Conservation (phyloP, 2,797 vertebrate genomes). For the Pseudomugil gertrudae region DNA sequence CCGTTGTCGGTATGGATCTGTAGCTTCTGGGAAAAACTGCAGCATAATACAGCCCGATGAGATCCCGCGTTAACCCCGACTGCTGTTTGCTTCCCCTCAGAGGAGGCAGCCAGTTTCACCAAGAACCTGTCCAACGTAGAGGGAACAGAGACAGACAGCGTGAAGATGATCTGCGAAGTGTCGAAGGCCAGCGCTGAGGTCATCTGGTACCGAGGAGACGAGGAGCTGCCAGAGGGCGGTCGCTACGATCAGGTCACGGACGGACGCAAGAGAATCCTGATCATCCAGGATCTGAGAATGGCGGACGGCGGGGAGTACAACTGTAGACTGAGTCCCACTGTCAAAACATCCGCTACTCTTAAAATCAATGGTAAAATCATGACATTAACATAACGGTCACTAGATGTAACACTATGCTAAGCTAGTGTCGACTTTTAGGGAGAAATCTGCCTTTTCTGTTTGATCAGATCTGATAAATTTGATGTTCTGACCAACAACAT, state of each 20-base stretch:
- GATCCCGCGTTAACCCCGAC: neutral
- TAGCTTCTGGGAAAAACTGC: neutral
- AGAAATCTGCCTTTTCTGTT: too few relatives aligned
- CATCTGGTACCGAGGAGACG: conserved; percentile 89
- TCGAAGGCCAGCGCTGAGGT: conserved; percentile 92
- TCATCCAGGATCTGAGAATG: conserved; percentile 89
- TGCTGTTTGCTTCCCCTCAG: conserved; percentile 73
- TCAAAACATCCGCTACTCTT: conserved; percentile 87
- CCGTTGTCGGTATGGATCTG: conserved; percentile 88
- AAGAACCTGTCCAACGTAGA: conserved; percentile 95
- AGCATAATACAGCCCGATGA: neutral
- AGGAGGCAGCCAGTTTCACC: conserved; percentile 94
- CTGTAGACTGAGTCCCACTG: conserved; percentile 87
- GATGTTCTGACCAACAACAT: too few relatives aligned
- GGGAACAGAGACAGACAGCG: conserved; percentile 92
- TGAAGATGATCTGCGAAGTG: conserved; percentile 94
- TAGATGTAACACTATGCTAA: too few relatives aligned
- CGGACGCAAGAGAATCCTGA: conserved; percentile 90
- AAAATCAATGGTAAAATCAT: conserved; percentile 88
- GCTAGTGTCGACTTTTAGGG: too few relatives aligned
- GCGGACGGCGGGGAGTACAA: conserved; percentile 90
- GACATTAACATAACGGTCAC: too few relatives aligned
- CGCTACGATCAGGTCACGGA: conserved; percentile 90
- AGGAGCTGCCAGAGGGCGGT: conserved; percentile 93
- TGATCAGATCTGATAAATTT: too few relatives aligned